phyloP scores from a whole-genome alignment of 2,888 invertebrate genomes.

The Coremacera marginata region DNA sequence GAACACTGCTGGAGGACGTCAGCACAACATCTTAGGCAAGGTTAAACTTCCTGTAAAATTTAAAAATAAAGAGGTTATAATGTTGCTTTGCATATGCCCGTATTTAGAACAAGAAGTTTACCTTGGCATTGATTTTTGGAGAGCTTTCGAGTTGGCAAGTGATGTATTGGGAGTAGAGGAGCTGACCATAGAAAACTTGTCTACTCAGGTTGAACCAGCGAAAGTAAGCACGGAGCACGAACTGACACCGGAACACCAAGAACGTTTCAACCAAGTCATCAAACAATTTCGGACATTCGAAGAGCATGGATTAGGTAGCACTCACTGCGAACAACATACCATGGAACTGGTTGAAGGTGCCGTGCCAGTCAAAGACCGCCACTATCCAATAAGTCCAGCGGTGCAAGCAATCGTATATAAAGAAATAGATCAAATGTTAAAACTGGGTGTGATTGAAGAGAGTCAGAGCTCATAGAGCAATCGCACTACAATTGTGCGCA shows the following conservation, averaged over 20 bases:
- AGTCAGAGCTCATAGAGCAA: constrained; percentile 1
- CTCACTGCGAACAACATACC: too few relatives aligned
- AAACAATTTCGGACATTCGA: too few relatives aligned
- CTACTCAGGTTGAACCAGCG: too few relatives aligned
- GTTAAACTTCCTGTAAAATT: neutral
- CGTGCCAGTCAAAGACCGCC: neutral
- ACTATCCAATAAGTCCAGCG: neutral
- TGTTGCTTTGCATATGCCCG: neutral
- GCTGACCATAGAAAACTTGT: neutral
- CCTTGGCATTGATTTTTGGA: too few relatives aligned
- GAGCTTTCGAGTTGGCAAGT: too few relatives aligned
- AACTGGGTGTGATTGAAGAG: neutral
- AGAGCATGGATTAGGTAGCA: too few relatives aligned
- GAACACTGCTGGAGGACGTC: too few relatives aligned
- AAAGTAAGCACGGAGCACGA: neutral
- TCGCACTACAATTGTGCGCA: constrained; percentile 33
- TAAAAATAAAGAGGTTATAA: neutral
- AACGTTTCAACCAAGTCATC: neutral
- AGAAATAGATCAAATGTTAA: too few relatives aligned
- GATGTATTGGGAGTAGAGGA: too few relatives aligned
- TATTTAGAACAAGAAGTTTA: too few relatives aligned
- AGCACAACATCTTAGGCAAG: neutral
- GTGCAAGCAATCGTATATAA: too few relatives aligned
- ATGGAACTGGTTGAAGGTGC: too few relatives aligned
- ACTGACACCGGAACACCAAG: neutral